Evolutionary conservation across 2,888 invertebrate genomes (phyloP), one percentile per base, ranked within the genome.

Genomic region (Himalopsyche kuldschensis): DNA sequence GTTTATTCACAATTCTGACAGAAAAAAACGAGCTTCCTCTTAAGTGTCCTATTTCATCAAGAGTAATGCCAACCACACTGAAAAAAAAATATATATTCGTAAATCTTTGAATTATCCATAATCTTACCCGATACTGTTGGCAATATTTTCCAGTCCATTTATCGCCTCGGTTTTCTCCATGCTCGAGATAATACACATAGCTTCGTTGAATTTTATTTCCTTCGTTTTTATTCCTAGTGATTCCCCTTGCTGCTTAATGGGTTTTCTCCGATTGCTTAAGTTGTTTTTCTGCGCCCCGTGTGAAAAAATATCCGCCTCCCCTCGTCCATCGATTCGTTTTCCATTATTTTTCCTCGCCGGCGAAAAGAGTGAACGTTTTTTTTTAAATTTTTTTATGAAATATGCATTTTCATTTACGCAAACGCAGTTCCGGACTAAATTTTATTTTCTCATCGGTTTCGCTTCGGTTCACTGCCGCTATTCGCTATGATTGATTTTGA

Each of bases 331-430:
- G 20, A 55, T 55, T 55, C 24, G n/a, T 20, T 24, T 20, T 55
- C 8, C n/a, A 10, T n/a, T 24, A 20, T 2, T 55, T 55, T 24
- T 20, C 55, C 55, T 55, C 55, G 5, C 8, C 20, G 20, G 20
- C 20, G 55, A 55, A 55, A 55, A 55, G 20, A 55, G 5, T 20
- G 24, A 55, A 55, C 20, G 17, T n/a, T 55, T 55, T 55, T 55
- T 55, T 75, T 75, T 75, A 75, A 30, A 31, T 55, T 55, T 55
- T 55, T 75, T 75, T 75, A 75, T 75, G 75, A 75, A 75, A 75
- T 75, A 75, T 75, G 75, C 75, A 75, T 75, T 75, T 75, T 75
- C 75, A 75, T 75, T 75, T 75, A 75, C 75, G 75, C 75, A 75
- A 75, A 75, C 32, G 75, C 31, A 32, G 55, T 15, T 15, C 20